Evolutionary conservation across 2,888 invertebrate species (phyloP), one percentile per base, ranked within the genome.

Genomic region (Parnassius glacialis): DNA sequence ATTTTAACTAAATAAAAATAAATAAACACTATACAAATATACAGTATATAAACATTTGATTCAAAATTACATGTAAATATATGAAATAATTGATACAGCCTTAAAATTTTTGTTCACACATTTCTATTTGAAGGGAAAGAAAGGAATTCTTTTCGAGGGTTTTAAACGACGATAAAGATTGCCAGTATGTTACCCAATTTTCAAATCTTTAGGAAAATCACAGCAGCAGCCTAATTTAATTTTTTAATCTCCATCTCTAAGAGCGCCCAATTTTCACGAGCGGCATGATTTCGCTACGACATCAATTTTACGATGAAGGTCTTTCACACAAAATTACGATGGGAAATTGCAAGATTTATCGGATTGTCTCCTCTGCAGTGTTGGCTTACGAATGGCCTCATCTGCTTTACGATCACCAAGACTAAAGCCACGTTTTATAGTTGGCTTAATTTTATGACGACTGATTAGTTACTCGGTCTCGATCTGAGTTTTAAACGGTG

Each of bases 341-440:
- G 67, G 71, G 72, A 78, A 77, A 78, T 81, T 74, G 76, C 74
- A 67, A 76, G 79, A 79, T 81, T 79, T 76, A 79, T 79, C 80
- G 72, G 65, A 74, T 73, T 65, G 71, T 70, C 74, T 72, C 77
- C 76, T 76, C 78, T 74, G 71, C 73, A 64, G 57, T 65, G 69
- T 69, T 73, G 73, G 84, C 81, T 76, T 83, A 81, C 81, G 70
- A 82, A 83, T 83, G 73, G 65, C 76, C 78, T 83, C 80, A 83
- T 83, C 75, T 67, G 68, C 70, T 83, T 84, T 83, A 84, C 81
- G 84, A 83, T 65, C 47, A 47, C 41, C 45, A 12, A 65, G 75
- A 74, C 76, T 78, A 77, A 76, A 76, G 76, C 74, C 76, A 71
- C 68, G 73, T 79, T 82, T 84, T 84, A 83, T 81, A 79, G 82